These are phyloP conservation scores for Tetramorium parvispinum DNA, from an alignment of 1,140 invertebrate species.

Conservation along the genomic window DNA sequence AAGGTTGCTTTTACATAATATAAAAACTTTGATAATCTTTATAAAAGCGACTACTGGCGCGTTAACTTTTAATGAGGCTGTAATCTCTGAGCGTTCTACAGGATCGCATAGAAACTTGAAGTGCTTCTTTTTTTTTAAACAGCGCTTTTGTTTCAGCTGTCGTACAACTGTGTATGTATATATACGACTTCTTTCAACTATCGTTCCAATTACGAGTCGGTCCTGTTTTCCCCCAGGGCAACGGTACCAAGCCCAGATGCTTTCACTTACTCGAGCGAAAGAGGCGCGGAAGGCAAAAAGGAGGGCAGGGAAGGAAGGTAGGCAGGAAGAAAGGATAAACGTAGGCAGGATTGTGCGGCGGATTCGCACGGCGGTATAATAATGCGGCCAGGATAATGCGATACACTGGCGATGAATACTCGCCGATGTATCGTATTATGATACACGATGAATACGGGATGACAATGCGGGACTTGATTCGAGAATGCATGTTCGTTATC, in stretches of 20 bases:
- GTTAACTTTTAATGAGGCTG: not conserved
- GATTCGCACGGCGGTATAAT: conserved; percentile 55
- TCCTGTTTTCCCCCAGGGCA: not conserved
- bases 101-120: conserved; percentile 5
- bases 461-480: conserved; percentile 82
- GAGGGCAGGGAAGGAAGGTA: conserved; percentile 2
- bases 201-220: conserved; percentile 34
- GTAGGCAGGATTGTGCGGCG: conserved; percentile 19
- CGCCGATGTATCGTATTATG: conserved; percentile 52
- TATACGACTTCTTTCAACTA: not conserved
- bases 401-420: conserved; percentile 78
- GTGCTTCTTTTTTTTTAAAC: not conserved
- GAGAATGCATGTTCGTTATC: conserved; percentile 81
- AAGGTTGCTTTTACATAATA: not conserved
- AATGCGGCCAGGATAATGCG: conserved; percentile 49
- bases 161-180: not conserved
- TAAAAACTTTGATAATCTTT: not conserved
- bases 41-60: not conserved
- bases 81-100: not conserved
- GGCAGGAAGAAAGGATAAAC: conserved; percentile 32
- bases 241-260: conserved; percentile 53
- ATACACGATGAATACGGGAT: conserved; percentile 61
- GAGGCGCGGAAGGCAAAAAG: conserved; percentile 2
- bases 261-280: not conserved
- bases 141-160: conserved; percentile 4